These are phyloP conservation scores for Pogonognathellus flavescens DNA, from an alignment of 1,140 invertebrate genomes.

Conservation along the genomic window DNA sequence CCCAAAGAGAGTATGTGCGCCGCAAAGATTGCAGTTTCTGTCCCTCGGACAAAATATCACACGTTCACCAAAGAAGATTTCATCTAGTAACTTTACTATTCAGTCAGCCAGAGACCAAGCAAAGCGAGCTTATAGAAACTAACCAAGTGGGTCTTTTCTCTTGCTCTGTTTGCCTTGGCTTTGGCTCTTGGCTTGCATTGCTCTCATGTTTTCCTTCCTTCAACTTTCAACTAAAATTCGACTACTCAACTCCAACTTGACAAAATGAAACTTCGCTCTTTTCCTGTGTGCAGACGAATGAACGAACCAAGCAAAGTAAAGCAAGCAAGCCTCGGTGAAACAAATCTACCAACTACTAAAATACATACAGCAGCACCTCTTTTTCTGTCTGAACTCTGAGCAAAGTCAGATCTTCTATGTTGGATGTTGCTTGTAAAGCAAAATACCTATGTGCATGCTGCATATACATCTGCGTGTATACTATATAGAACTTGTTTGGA, in stretches of 20 bases:
- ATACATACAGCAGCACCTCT: neutral
- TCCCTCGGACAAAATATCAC: constrained; percentile 46
- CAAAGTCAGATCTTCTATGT: neutral
- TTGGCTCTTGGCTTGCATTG: neutral
- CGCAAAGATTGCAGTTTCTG: constrained; percentile 55
- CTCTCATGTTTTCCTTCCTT: constrained; percentile 2
- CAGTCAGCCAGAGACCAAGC: neutral
- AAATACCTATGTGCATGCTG: too few species aligned
- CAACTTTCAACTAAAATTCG: constrained; percentile 42
- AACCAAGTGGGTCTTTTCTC: constrained; percentile 31
- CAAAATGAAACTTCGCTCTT: constrained; percentile 8
- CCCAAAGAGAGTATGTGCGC: constrained; percentile 51
- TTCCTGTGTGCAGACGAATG: neutral
- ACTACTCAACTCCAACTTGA: constrained; percentile 30
- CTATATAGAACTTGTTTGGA: too few species aligned
- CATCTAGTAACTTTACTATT: constrained; percentile 10
- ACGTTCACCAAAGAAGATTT: constrained; percentile 51
- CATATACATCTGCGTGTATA: too few species aligned
- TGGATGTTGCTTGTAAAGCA: too few species aligned
- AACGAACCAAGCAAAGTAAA: neutral
- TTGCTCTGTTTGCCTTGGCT: constrained; percentile 25
- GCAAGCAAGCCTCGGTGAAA: too few species aligned
- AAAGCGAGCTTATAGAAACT: neutral
- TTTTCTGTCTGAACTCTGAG: neutral
- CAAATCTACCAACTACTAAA: too few species aligned